Evolutionary conservation across 1,140 invertebrate species (phyloP), one percentile per base, ranked within the genome.

Genomic region (Sycophaga agraensis): DNA sequence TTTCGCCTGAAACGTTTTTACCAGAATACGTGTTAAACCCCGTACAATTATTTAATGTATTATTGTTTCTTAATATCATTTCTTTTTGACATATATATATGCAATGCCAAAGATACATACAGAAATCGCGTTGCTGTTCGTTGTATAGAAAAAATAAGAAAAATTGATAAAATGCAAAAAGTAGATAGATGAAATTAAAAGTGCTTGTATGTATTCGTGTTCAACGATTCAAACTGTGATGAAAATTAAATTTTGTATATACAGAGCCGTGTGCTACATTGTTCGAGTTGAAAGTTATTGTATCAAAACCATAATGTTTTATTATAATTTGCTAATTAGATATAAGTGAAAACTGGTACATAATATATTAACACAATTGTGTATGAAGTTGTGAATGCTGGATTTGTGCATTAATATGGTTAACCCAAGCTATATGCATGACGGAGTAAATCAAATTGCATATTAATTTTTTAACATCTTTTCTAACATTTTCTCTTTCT

Each of bases 141-240:
- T 39, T 39, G 35, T 39, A 51, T 31, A 26, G 31, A 22, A 14
- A 43, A 21, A 21, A 16, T 34, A 45, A 45, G 31, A 43, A 45
- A 37, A 39, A 37, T 14, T 5, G 11, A 31, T 11, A 31, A 48
- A 58, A 49, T 24, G 17, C 11, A 14, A 26, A 37, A 31, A 51
- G n/a, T 42, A 3, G 17, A 34, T 43, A 39, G 2, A 31, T 31
- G 28, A 31, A 34, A 35, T 51, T 14, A 16, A 42, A 26, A 37
- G 21, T 17, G n/a, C n/a, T 9, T 61, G 42, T 48, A 31, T 61
- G 16, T 40, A 55, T 61, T 14, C 55, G 59, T 61, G 51, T 61
- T 61, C 59, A 61, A 61, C 59, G 51, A 61, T 54, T 48, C 4
- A 56, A 63, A 34, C 60, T 63, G 53, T 63, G 53, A 63, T 63